phyloP scores from a whole-genome alignment of 2,113 vertebrate species.

The Gasterosteus nipponicus region DNA sequence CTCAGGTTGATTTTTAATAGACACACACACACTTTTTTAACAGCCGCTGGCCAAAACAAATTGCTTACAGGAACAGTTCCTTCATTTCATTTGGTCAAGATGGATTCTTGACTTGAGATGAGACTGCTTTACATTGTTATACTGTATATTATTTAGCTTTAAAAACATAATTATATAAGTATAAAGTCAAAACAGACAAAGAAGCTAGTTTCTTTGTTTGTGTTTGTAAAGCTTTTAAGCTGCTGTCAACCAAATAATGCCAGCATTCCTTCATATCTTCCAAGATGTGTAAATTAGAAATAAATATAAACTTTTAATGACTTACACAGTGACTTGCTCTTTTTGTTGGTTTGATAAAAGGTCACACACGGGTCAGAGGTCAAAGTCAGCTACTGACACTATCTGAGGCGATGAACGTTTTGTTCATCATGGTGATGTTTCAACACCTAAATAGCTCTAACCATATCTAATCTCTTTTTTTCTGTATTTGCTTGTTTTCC shows the following conservation, averaged over 20 bases:
- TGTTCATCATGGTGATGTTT: background rate
- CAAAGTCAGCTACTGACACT: background rate
- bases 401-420: slow-evolving; percentile 8
- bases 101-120: slow-evolving; percentile 10
- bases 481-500: background rate
- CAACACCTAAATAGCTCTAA: background rate
- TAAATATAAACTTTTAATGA: background rate
- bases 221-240: background rate
- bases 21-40: background rate
- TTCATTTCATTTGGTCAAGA: background rate
- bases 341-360: slow-evolving; percentile 12
- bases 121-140: too few relatives aligned
- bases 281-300: background rate
- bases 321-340: background rate
- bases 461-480: background rate
- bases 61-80: background rate
- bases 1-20: slow-evolving; percentile 24
- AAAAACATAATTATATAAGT: slow-evolving; percentile 7
- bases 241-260: background rate
- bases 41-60: slow-evolving; percentile 13
- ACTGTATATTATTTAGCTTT: background rate
- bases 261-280: background rate
- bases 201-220: slow-evolving; percentile 19
- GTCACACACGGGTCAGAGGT: slow-evolving; percentile 27
- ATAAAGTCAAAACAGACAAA: background rate